phyloP scores from a whole-genome alignment of 1,140 invertebrate genomes.

The Eupristina koningsbergeri region DNA sequence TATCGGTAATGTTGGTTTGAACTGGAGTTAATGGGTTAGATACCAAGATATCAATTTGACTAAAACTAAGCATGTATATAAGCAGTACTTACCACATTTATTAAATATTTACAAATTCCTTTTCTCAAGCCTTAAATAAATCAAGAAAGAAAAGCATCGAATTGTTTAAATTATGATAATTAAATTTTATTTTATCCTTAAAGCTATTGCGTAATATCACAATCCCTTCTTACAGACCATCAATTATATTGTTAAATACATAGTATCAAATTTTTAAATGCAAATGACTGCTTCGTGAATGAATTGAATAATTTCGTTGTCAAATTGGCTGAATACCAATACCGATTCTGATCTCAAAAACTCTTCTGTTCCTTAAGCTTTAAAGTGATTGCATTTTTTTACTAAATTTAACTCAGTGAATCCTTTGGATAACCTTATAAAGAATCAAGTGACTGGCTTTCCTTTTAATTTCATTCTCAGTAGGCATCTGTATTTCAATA shows the following conservation, averaged over 20 bases:
- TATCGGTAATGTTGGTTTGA: background rate
- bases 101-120: background rate
- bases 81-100: background rate
- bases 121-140: background rate
- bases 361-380: background rate
- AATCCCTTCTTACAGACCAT: background rate
- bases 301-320: background rate
- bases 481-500: background rate
- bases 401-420: background rate
- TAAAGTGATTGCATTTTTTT: slow-evolving; percentile 14
- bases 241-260: background rate
- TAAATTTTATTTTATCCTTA: background rate
- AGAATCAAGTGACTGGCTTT: background rate
- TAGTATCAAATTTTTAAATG: background rate
- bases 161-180: background rate
- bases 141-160: background rate
- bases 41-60: background rate
- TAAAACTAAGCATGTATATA: background rate
- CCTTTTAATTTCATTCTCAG: background rate
- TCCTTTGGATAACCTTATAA: slow-evolving; percentile 1
- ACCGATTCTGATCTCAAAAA: background rate
- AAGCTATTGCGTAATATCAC: background rate
- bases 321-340: no score
- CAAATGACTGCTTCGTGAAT: background rate
- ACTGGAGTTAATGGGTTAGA: background rate